These are phyloP conservation scores for Mactromeris polynyma DNA, from an alignment of 2,888 invertebrate species.

Conservation along the genomic window DNA sequence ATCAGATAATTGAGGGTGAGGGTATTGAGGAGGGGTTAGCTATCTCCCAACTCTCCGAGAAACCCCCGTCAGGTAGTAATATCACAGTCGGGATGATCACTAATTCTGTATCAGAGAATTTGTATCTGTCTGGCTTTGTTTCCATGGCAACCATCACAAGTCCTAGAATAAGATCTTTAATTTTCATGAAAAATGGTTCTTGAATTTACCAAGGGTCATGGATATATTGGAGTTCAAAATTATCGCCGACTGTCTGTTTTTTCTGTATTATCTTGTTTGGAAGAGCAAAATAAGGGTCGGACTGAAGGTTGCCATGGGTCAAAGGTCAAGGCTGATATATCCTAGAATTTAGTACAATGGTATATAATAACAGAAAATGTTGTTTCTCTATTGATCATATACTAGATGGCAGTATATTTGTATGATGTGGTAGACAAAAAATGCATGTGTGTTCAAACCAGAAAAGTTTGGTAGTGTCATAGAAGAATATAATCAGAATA, in stretches of 20 bases:
- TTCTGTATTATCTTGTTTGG: too few relatives aligned
- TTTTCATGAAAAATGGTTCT: not conserved
- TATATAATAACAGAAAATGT: slow-evolving; percentile 22
- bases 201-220: too few relatives aligned
- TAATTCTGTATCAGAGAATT: not conserved
- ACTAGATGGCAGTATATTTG: not conserved
- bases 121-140: slow-evolving; percentile 8
- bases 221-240: too few relatives aligned
- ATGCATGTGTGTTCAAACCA: slow-evolving; percentile 24
- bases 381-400: slow-evolving; percentile 16
- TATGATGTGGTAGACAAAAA: slow-evolving; percentile 27
- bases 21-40: slow-evolving; percentile 64
- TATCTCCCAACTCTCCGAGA: slow-evolving; percentile 58
- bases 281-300: too few relatives aligned
- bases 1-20: slow-evolving; percentile 64
- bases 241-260: too few relatives aligned
- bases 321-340: not conserved
- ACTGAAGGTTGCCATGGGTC: not conserved
- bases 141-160: not conserved
- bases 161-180: not conserved
- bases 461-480: slow-evolving; percentile 7
- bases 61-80: slow-evolving; percentile 54
- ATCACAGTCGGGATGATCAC: not conserved
- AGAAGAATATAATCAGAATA: slow-evolving; percentile 5
- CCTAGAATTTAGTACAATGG: slow-evolving; percentile 3